Percentiles rank a stretch among this genome's conserved stretches.
These are phyloP conservation scores for Drosophila kohkoa DNA, from an alignment of 1,140 invertebrate genomes.

Conservation along the genomic window DNA sequence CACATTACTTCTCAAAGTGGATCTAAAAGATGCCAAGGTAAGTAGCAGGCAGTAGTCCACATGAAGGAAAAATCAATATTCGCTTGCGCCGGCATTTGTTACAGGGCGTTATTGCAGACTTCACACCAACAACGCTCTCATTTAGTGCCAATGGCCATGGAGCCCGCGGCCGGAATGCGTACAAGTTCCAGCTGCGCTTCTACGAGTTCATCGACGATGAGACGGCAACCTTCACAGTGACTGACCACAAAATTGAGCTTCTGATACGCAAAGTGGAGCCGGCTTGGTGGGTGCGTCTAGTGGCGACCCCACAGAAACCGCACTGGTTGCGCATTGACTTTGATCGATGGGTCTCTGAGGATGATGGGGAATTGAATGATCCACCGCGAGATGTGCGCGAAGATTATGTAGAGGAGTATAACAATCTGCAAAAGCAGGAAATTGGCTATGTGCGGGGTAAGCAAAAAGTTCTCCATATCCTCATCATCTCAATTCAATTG, in stretches of 20 bases:
- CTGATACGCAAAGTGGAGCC: conserved; percentile 89
- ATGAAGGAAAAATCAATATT: conserved; percentile 69
- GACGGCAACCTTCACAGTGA: conserved; percentile 86
- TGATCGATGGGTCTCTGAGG: conserved; percentile 92
- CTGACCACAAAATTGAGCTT: conserved; percentile 92
- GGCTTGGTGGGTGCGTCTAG: conserved; percentile 94
- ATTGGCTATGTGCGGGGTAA: conserved; percentile 91
- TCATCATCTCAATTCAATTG: background rate
- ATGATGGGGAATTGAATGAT: conserved; percentile 88
- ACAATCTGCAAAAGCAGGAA: conserved; percentile 91
- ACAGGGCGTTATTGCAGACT: conserved; percentile 76
- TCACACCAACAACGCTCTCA: conserved; percentile 87
- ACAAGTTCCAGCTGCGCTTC: conserved; percentile 91
- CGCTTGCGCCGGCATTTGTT: conserved; percentile 11
- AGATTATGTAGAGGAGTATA: conserved; percentile 92
- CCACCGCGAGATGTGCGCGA: conserved; percentile 88
- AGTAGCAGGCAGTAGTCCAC: background rate
- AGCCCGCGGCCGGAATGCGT: conserved; percentile 89
- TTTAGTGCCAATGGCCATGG: conserved; percentile 89
- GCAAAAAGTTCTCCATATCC: background rate
- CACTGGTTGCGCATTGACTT: conserved; percentile 97
- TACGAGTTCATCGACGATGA: conserved; percentile 89
- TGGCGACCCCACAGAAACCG: conserved; percentile 91
- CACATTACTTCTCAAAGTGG: conserved; percentile 91
- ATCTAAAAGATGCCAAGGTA: conserved; percentile 90